These are phyloP conservation scores for Suncus etruscus DNA, from an alignment of 2,113 vertebrate genomes.

Conservation along the genomic window DNA sequence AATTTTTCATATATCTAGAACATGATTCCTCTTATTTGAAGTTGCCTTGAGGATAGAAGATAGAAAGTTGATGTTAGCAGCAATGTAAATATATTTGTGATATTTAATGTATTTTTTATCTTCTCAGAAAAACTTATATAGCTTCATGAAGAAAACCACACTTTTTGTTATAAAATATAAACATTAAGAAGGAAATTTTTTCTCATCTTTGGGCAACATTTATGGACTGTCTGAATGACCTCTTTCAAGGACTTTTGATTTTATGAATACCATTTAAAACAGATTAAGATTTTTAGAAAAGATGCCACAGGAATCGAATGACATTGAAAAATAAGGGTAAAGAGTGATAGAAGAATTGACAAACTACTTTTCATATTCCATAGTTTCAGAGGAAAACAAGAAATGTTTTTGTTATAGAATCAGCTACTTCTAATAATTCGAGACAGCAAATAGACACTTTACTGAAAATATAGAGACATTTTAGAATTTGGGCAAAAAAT, in stretches of 20 bases:
- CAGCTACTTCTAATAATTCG: not conserved
- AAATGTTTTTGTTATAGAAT: not conserved
- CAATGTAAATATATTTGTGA: too few species aligned
- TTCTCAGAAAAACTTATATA: not conserved
- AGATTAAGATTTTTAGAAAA: not conserved
- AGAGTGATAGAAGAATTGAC: not conserved
- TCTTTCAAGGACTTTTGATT: not conserved
- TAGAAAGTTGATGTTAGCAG: not conserved
- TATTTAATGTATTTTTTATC: too few species aligned
- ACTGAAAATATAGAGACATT: not conserved
- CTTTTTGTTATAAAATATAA: not conserved
- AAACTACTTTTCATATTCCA: not conserved
- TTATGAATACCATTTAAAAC: not conserved
- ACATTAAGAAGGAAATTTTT: too few species aligned
- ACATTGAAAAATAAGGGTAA: not conserved
- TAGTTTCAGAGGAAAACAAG: not conserved
- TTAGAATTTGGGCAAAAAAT: not conserved
- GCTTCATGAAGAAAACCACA: not conserved
- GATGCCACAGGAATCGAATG: not conserved
- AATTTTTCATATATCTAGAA: not conserved
- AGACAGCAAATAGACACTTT: not conserved
- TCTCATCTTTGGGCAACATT: conserved; percentile 10
- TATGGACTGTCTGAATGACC: not conserved
- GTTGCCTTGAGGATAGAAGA: not conserved
- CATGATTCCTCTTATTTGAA: not conserved